Evolutionary conservation across 2,113 vertebrate species (phyloP).

Genomic region (Laterallus jamaicensis): DNA sequence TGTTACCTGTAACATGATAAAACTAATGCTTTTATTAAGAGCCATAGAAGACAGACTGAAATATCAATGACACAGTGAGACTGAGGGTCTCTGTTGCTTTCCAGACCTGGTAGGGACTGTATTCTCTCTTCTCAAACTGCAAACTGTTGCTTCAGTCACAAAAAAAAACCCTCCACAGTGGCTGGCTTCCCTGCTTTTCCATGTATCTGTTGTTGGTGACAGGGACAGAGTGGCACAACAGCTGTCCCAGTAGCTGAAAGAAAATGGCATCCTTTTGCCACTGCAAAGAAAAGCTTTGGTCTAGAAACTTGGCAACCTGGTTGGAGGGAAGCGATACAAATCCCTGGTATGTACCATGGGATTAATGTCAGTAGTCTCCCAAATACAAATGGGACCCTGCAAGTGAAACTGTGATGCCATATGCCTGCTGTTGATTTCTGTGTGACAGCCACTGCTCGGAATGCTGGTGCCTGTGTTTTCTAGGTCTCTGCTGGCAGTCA

Average conservation of each 20-base stretch:
- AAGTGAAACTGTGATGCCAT: background rate
- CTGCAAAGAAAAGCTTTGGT: background rate
- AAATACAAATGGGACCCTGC: background rate
- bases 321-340: background rate
- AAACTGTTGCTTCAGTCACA: background rate
- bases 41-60: background rate
- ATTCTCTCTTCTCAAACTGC: background rate
- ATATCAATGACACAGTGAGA: background rate
- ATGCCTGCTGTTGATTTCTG: background rate
- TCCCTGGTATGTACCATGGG: background rate
- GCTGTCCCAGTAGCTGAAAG: background rate
- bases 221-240: background rate
- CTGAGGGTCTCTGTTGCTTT: background rate
- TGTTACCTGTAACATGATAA: background rate
- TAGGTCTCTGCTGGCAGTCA: background rate
- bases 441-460: background rate
- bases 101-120: background rate
- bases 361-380: background rate
- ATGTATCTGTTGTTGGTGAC: background rate
- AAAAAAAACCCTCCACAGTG: accelerated
- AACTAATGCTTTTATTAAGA: background rate
- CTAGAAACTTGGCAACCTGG: background rate
- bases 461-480: background rate
- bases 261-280: background rate
- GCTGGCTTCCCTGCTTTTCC: background rate